A percentile compares a stretch with the other conserved stretches of the same genome.
phyloP scores from a whole-genome alignment of 2,113 vertebrate species.

The Ptychochromis oligacanthus region DNA sequence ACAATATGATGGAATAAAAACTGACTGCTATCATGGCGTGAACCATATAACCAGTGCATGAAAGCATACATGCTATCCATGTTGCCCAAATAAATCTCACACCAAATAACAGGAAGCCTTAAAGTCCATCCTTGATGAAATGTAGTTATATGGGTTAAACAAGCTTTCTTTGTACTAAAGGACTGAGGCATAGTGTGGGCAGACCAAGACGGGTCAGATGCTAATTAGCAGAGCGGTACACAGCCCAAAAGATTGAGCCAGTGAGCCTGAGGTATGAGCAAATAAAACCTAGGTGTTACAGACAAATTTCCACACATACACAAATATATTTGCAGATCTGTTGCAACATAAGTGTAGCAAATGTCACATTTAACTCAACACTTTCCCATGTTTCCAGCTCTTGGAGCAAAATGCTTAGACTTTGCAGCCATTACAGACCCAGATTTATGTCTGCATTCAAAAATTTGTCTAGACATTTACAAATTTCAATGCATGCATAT shows the following conservation, averaged over 20 bases:
- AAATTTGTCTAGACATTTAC: neutral
- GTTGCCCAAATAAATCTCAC: neutral
- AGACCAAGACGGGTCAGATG: fast-evolving
- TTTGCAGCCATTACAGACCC: neutral
- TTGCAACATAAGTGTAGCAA: neutral
- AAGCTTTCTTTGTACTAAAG: neutral
- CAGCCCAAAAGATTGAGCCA: neutral
- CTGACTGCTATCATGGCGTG: neutral
- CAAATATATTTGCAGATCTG: neutral
- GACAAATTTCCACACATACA: neutral
- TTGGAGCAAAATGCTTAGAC: neutral
- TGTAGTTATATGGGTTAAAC: neutral
- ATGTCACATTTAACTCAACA: neutral
- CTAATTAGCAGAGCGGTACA: neutral
- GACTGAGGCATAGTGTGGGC: neutral
- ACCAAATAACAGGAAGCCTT: neutral
- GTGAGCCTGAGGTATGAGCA: neutral
- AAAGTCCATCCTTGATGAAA: neutral
- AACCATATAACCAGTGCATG: neutral
- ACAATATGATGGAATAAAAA: neutral
- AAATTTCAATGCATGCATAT: neutral
- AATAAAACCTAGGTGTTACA: neutral
- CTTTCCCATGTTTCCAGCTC: neutral
- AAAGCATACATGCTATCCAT: neutral
- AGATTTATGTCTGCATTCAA: neutral